phyloP scores from a whole-genome alignment of 2,113 vertebrate species.

The Tapirus terrestris region DNA sequence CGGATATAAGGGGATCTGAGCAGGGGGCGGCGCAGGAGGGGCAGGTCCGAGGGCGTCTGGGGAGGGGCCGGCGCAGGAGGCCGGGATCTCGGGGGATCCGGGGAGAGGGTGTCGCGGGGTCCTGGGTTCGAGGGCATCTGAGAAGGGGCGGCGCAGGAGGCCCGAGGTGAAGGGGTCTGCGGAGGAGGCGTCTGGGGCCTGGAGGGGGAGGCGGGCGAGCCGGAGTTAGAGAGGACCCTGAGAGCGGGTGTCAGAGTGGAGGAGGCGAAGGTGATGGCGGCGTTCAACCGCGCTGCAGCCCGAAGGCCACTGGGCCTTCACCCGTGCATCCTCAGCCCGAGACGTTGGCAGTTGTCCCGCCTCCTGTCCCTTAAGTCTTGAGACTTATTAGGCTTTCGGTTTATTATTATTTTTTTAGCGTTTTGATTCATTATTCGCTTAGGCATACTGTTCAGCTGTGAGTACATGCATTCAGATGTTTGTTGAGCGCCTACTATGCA shows the following conservation, averaged over 20 bases:
- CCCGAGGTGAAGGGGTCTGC: not conserved
- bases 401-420: not conserved
- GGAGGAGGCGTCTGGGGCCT: not conserved
- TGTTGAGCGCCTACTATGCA: not conserved
- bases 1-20: accelerated
- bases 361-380: not conserved
- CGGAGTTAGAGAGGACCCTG: no score
- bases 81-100: no score
- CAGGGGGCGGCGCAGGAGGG: no score
- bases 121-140: no score
- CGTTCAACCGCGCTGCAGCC: accelerated
- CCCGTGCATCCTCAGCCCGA: not conserved
- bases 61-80: not conserved
- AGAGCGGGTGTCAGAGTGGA: not conserved
- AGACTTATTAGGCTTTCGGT: not conserved
- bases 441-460: not conserved
- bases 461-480: not conserved
- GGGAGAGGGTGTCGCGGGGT: not conserved
- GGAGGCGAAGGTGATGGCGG: not conserved
- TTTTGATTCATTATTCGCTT: not conserved
- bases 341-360: not conserved
- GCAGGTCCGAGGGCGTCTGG: no score
- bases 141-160: not conserved
- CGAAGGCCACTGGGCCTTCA: not conserved
- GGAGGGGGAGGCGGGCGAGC: not conserved